Conservation (phyloP, 2,797 vertebrate genomes). For the Orestias chungarensis region DNA sequence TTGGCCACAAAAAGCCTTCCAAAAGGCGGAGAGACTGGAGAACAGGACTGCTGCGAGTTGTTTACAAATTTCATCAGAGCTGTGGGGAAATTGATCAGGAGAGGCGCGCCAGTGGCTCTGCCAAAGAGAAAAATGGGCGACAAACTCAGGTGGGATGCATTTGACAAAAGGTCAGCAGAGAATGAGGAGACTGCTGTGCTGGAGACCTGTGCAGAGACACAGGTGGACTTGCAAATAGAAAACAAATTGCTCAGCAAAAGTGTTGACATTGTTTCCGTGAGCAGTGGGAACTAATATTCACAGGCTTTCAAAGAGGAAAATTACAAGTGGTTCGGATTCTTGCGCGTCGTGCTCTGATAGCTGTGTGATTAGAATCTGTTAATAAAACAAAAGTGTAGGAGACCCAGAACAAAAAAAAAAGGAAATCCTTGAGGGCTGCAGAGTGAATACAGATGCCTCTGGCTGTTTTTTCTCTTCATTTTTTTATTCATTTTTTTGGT, state of each 20-base stretch:
- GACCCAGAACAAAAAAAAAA: slow-evolving; percentile 27
- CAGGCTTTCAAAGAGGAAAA: slow-evolving; percentile 49
- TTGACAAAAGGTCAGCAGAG: slow-evolving; percentile 56
- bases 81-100: slow-evolving; percentile 24
- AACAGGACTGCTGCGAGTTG: background rate
- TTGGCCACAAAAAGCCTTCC: slow-evolving; percentile 15
- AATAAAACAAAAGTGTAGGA: slow-evolving; percentile 33
- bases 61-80: slow-evolving; percentile 17
- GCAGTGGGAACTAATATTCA: slow-evolving; percentile 47
- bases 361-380: slow-evolving; percentile 38
- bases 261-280: slow-evolving; percentile 55
- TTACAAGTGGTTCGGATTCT: slow-evolving; percentile 34
- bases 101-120: slow-evolving; percentile 18
- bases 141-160: slow-evolving; percentile 62
- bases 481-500: background rate
- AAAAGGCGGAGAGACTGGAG: slow-evolving; percentile 15
- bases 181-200: slow-evolving; percentile 38
- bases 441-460: slow-evolving; percentile 13
- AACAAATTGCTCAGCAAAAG: slow-evolving; percentile 64
- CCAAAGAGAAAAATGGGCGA: slow-evolving; percentile 19
- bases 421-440: slow-evolving; percentile 8
- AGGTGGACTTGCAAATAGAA: slow-evolving; percentile 77
- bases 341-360: slow-evolving; percentile 9
- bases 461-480: background rate
- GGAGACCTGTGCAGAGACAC: slow-evolving; percentile 55